Evolutionary conservation across 1,140 invertebrate species (phyloP).

Genomic region (Patella vulgata): DNA sequence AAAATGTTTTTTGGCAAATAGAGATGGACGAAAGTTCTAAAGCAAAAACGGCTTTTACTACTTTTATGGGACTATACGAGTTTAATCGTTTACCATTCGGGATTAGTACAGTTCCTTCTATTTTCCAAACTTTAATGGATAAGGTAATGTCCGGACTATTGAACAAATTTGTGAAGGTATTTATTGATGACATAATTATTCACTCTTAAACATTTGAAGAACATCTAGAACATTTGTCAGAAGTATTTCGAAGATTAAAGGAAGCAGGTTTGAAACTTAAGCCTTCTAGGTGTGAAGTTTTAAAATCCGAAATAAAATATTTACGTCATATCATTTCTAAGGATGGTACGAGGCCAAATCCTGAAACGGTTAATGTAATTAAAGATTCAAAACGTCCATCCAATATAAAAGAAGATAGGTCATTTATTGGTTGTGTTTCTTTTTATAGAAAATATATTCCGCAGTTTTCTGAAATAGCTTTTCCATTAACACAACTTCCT

Average conservation of each 20-base stretch:
- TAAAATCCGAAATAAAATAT: slow-evolving; percentile 34
- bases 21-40: slow-evolving; percentile 21
- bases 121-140: slow-evolving; percentile 30
- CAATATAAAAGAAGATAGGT: too few relatives aligned
- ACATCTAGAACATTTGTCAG: slow-evolving; percentile 28
- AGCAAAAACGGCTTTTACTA: slow-evolving; percentile 39
- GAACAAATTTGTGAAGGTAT: slow-evolving; percentile 33
- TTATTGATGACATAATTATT: slow-evolving; percentile 38
- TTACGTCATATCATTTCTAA: slow-evolving; percentile 36
- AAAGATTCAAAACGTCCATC: too few relatives aligned
- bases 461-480: slow-evolving; percentile 51
- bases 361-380: too few relatives aligned
- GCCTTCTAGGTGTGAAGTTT: slow-evolving; percentile 20
- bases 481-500: slow-evolving; percentile 48
- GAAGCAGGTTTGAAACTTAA: slow-evolving; percentile 35
- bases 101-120: slow-evolving; percentile 8
- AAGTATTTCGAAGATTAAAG: slow-evolving; percentile 23
- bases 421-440: too few relatives aligned
- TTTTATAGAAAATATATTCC: slow-evolving; percentile 64
- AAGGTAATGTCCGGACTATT: slow-evolving; percentile 16
- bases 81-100: slow-evolving; percentile 33
- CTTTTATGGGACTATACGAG: slow-evolving; percentile 22
- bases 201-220: slow-evolving; percentile 30
- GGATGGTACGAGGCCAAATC: too few relatives aligned
- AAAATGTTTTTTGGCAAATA: slow-evolving; percentile 33